phyloP scores from a whole-genome alignment of 2,113 vertebrate species.

The Poicephalus meyeri region DNA sequence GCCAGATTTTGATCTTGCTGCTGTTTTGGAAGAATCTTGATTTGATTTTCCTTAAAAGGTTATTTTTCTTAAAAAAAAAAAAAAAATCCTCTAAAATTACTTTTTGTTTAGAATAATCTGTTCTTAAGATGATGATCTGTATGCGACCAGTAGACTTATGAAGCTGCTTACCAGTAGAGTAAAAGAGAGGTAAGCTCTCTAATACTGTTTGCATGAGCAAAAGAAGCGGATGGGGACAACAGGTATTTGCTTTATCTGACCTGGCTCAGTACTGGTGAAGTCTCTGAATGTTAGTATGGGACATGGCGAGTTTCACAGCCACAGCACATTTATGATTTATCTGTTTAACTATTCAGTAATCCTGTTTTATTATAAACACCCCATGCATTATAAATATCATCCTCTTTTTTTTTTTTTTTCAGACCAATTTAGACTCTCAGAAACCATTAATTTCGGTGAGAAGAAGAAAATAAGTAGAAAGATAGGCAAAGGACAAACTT shows the following conservation, averaged over 20 bases:
- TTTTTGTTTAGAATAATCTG: neutral
- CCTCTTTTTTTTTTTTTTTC: neutral
- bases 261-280: neutral
- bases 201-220: neutral
- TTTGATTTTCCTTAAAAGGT: neutral
- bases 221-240: neutral
- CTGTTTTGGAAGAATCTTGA: neutral
- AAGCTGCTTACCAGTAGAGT: neutral
- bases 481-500: neutral
- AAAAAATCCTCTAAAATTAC: neutral
- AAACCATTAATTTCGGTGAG: neutral
- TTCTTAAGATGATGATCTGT: neutral
- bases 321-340: neutral
- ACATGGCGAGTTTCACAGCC: neutral
- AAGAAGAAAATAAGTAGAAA: neutral
- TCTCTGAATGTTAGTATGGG: neutral
- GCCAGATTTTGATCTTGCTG: neutral
- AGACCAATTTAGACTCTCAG: neutral
- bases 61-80: neutral
- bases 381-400: neutral
- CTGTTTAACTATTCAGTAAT: conserved; percentile 1
- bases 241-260: neutral
- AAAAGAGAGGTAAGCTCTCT: neutral
- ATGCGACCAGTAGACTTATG: neutral
- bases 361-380: neutral